Evolutionary conservation across 2,888 invertebrate species (phyloP).

Genomic region (Eurois occulta): DNA sequence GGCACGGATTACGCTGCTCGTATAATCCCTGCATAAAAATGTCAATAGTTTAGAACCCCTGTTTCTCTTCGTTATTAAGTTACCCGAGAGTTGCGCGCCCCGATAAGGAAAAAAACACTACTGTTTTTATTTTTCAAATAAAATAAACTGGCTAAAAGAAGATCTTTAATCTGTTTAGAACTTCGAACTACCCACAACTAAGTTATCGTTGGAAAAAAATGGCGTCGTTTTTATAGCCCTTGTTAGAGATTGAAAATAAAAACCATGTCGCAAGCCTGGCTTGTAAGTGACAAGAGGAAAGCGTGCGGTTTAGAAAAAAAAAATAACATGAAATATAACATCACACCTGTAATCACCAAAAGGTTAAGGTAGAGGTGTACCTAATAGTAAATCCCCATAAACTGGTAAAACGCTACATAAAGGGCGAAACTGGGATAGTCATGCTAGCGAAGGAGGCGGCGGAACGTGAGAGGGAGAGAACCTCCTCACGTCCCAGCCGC

Average conservation of each 20-base stretch:
- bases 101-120: conserved; percentile 32
- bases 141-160: conserved; percentile 14
- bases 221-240: conserved; percentile 39
- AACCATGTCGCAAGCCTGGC: conserved; percentile 13
- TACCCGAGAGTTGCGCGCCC: conserved; percentile 14
- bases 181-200: conserved; percentile 29
- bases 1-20: background rate
- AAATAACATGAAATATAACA: background rate
- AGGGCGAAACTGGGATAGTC: no score
- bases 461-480: no score
- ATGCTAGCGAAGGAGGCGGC: no score
- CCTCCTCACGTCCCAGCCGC: no score
- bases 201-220: conserved; percentile 49
- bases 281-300: conserved; percentile 30
- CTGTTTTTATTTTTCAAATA: conserved; percentile 22
- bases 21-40: conserved; percentile 49
- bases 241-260: conserved; percentile 55
- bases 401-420: no score
- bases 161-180: conserved; percentile 47
- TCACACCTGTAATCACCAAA: background rate
- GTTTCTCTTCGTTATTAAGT: conserved; percentile 28
- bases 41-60: conserved; percentile 37
- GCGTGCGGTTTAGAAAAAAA: conserved; percentile 4
- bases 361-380: background rate
- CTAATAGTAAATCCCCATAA: no score